A percentile compares a stretch with the other conserved stretches of the same genome.
Conservation (phyloP, 2,888 invertebrate species). For the Yponomeuta sedellus region DNA sequence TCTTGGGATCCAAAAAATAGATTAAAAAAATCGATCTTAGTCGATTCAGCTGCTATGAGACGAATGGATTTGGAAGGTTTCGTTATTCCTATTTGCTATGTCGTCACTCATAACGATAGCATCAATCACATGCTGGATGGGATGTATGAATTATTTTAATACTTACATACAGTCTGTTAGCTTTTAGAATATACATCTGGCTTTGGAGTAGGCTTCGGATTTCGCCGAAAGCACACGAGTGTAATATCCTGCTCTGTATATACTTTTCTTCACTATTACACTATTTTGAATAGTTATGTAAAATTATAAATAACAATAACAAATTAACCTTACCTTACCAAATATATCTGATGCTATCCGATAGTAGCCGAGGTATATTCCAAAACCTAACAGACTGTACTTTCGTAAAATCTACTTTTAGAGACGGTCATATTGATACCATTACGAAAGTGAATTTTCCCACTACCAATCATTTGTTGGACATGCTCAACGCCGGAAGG, state of each 20-base stretch:
- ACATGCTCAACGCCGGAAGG: conserved; percentile 76
- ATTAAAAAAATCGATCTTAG: conserved; percentile 32
- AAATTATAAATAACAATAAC: too few species aligned
- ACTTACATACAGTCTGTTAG: too few species aligned
- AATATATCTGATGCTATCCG: too few species aligned
- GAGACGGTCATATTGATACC: conserved; percentile 74
- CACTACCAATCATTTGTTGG: conserved; percentile 73
- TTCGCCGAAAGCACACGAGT: too few species aligned
- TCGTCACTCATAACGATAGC: conserved; percentile 77
- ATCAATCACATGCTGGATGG: conserved; percentile 77
- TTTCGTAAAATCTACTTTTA: conserved; percentile 34
- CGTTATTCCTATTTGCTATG: conserved; percentile 72
- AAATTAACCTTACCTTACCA: too few species aligned
- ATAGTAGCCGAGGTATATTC: too few species aligned
- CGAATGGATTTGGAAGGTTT: conserved; percentile 63
- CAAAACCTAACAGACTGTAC: too few species aligned
- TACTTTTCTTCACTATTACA: too few species aligned
- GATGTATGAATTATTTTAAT: conserved; percentile 50
- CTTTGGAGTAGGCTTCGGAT: too few species aligned
- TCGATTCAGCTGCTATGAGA: conserved; percentile 44
- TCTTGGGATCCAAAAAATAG: conserved; percentile 38
- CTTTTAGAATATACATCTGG: too few species aligned
- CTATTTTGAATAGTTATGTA: too few species aligned
- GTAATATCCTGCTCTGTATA: too few species aligned
- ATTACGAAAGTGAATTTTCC: conserved; percentile 80